A percentile compares a stretch with the other conserved stretches of the same genome.
phyloP scores from a whole-genome alignment of 2,888 invertebrate genomes.

The Tipula vernalis region DNA sequence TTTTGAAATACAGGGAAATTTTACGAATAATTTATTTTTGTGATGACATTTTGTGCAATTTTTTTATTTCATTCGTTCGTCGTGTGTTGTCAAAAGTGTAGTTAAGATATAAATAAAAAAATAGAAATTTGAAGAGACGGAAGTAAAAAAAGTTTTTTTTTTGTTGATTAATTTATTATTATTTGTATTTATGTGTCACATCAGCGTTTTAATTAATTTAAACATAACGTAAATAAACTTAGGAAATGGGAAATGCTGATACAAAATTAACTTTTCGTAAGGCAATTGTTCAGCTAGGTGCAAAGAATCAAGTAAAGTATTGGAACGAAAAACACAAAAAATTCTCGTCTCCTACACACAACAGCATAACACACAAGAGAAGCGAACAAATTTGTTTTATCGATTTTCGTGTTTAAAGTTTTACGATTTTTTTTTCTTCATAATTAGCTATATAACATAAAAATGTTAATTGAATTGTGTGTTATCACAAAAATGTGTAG shows the following conservation, averaged over 20 bases:
- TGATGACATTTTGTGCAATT: neutral
- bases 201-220: neutral
- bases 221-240: neutral
- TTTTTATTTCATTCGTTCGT: neutral
- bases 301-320: conserved; percentile 76
- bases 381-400: neutral
- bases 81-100: neutral
- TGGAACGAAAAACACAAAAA: neutral
- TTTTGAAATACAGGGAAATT: neutral
- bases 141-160: neutral
- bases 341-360: neutral
- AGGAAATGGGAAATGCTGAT: conserved; percentile 90
- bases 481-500: neutral
- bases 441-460: neutral
- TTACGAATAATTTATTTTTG: neutral
- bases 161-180: neutral
- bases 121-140: neutral
- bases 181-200: neutral
- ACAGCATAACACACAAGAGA: neutral
- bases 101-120: neutral
- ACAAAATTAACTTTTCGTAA: conserved; percentile 96
- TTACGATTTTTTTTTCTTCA: neutral
- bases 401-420: neutral
- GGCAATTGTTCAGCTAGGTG: conserved; percentile 93
- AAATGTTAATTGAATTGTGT: neutral